phyloP scores from a whole-genome alignment of 2,797 vertebrate species.

The Pantherophis alleghaniensis region DNA sequence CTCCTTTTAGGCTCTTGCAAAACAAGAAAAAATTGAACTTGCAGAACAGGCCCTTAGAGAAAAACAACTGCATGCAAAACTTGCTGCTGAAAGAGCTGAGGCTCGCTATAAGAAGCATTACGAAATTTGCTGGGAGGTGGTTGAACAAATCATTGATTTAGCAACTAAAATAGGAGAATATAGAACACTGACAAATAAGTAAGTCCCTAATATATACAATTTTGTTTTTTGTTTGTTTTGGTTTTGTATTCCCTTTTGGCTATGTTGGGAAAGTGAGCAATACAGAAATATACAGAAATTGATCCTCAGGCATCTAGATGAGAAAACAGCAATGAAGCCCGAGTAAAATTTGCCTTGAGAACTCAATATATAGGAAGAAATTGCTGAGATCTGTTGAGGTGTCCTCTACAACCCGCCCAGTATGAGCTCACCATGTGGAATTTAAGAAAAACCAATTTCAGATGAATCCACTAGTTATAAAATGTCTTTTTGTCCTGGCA shows the following conservation, averaged over 20 bases:
- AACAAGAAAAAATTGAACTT: conserved; percentile 77
- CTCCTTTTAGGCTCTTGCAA: conserved; percentile 76
- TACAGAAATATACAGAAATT: not conserved
- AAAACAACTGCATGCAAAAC: conserved; percentile 73
- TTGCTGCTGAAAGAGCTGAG: conserved; percentile 77
- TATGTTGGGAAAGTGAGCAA: not conserved
- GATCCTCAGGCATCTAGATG: not conserved
- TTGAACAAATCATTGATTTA: conserved; percentile 86
- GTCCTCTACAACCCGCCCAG: not conserved
- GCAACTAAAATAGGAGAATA: conserved; percentile 87
- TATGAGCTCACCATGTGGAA: not conserved
- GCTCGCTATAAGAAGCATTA: conserved; percentile 80
- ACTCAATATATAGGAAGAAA: not conserved
- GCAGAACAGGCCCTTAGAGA: conserved; percentile 79
- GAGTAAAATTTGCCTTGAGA: not conserved
- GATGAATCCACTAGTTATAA: not conserved
- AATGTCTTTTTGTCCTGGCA: not conserved
- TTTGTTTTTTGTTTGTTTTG: not conserved
- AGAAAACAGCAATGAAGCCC: not conserved
- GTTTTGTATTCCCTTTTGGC: not conserved
- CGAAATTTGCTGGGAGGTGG: conserved; percentile 76
- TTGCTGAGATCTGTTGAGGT: not conserved
- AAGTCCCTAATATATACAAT: conserved; percentile 55
- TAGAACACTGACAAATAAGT: conserved; percentile 83
- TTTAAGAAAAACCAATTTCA: not conserved